phyloP scores from a whole-genome alignment of 2,113 vertebrate genomes.

The Oncorhynchus kisutch region DNA sequence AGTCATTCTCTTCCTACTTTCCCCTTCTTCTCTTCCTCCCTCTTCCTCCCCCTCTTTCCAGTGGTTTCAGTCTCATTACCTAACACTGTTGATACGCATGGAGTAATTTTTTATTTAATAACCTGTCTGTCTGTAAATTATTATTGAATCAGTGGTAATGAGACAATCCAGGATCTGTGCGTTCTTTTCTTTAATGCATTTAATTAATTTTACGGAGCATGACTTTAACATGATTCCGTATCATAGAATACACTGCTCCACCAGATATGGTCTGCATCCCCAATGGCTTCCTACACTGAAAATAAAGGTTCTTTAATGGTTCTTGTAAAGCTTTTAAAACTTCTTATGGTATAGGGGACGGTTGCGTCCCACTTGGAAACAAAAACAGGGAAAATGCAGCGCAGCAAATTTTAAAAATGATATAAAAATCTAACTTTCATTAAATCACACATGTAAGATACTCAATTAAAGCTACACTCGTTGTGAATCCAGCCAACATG shows the following conservation, averaged over 20 bases:
- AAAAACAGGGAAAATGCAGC: too few species aligned
- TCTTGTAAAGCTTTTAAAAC: too few species aligned
- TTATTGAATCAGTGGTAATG: slow-evolving; percentile 62
- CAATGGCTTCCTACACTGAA: not conserved
- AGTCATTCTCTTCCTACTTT: slow-evolving; percentile 8
- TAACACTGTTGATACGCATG: slow-evolving; percentile 49
- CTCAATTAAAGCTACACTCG: too few species aligned
- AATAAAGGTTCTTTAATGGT: too few species aligned
- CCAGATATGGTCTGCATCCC: slow-evolving; percentile 1
- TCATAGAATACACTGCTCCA: slow-evolving; percentile 30
- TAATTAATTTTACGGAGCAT: slow-evolving; percentile 55
- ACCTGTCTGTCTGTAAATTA: slow-evolving; percentile 41
- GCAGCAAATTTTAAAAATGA: too few species aligned
- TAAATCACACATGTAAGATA: too few species aligned
- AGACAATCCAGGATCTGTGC: slow-evolving; percentile 38
- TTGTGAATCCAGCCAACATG: too few species aligned
- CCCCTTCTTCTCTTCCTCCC: slow-evolving; percentile 14
- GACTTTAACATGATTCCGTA: slow-evolving; percentile 39
- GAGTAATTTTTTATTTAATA: slow-evolving; percentile 66
- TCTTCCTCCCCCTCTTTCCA: slow-evolving; percentile 22
- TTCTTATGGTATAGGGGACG: too few species aligned
- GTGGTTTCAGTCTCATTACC: slow-evolving; percentile 22
- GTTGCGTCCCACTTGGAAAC: too few species aligned
- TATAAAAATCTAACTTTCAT: too few species aligned
- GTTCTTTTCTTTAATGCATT: slow-evolving; percentile 41